These are phyloP conservation scores for Solea solea DNA, from an alignment of 2,113 vertebrate species.

Conservation along the genomic window DNA sequence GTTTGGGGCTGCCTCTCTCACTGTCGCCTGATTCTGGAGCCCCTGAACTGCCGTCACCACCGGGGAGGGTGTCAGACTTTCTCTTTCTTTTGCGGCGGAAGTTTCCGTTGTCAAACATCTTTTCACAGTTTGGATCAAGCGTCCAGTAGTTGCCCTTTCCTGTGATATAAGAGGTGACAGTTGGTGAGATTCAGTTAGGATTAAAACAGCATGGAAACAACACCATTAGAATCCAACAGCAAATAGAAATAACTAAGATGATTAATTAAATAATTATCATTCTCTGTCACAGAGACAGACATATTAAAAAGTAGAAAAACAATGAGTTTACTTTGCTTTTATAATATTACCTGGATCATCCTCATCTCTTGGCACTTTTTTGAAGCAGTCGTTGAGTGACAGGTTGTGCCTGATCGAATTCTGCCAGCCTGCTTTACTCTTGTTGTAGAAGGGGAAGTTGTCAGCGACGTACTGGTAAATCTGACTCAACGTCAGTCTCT, in stretches of 20 bases:
- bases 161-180: slow-evolving; percentile 41
- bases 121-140: slow-evolving; percentile 97
- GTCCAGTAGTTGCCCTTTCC: slow-evolving; percentile 99
- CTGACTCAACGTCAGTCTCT: slow-evolving; percentile 95
- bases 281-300: not conserved
- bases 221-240: not conserved
- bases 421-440: slow-evolving; percentile 98
- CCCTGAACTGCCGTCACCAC: slow-evolving; percentile 63
- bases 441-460: slow-evolving; percentile 99
- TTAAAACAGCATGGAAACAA: not conserved
- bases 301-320: not conserved
- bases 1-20: slow-evolving; percentile 82
- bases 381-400: slow-evolving; percentile 96
- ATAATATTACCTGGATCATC: slow-evolving; percentile 92
- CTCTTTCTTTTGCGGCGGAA: slow-evolving; percentile 98
- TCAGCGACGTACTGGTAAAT: slow-evolving; percentile 99
- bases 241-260: not conserved
- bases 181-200: slow-evolving; percentile 1
- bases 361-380: slow-evolving; percentile 97
- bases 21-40: slow-evolving; percentile 85
- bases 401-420: slow-evolving; percentile 95
- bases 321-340: not conserved
- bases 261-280: not conserved
- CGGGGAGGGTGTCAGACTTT: slow-evolving; percentile 87
- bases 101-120: slow-evolving; percentile 99